phyloP scores from a whole-genome alignment of 2,888 invertebrate genomes.

The Dynastes maya region DNA sequence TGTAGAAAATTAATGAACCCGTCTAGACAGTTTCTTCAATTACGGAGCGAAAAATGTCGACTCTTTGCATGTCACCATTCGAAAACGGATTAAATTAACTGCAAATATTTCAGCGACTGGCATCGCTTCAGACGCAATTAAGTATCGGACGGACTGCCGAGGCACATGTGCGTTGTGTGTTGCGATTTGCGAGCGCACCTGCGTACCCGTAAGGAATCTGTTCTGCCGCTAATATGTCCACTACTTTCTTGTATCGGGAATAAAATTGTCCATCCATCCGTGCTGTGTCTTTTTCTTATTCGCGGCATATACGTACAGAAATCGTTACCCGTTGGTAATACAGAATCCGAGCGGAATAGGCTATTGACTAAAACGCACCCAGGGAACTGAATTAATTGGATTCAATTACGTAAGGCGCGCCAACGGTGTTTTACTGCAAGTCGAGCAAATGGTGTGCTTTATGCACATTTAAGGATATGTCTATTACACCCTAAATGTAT shows the following conservation, averaged over 20 bases:
- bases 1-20: slow-evolving; percentile 20
- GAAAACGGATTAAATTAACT: slow-evolving; percentile 20
- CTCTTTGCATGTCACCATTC: slow-evolving; percentile 1
- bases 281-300: slow-evolving; percentile 13
- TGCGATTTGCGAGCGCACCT: slow-evolving; percentile 9
- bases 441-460: not conserved
- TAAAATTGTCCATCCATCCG: not conserved
- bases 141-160: not conserved
- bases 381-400: slow-evolving; percentile 26
- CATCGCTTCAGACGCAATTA: slow-evolving; percentile 16
- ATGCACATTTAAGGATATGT: not conserved
- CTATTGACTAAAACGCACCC: slow-evolving; percentile 22
- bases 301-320: not conserved
- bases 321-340: not conserved
- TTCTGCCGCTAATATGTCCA: slow-evolving; percentile 1
- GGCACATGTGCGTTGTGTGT: not conserved
- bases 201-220: slow-evolving; percentile 26
- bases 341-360: not conserved
- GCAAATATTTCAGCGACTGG: slow-evolving; percentile 1
- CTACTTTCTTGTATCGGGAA: not conserved
- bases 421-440: slow-evolving; percentile 12
- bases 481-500: no score
- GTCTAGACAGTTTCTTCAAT: slow-evolving; percentile 12
- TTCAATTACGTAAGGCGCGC: slow-evolving; percentile 29
- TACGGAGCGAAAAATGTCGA: not conserved